phyloP scores from a whole-genome alignment of 2,888 invertebrate species.

The Aspidapion aeneum region DNA sequence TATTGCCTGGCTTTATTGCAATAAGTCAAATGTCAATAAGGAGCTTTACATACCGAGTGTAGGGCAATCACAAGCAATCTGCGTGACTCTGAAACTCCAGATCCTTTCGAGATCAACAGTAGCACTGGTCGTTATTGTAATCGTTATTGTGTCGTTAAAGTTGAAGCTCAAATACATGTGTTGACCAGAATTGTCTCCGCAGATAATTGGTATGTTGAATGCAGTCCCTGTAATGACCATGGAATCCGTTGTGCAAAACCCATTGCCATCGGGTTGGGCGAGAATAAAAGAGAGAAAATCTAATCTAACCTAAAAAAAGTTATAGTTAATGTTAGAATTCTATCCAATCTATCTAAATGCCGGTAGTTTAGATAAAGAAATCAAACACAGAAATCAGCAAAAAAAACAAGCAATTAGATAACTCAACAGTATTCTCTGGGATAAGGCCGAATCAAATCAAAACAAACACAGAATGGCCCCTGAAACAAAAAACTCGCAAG shows the following conservation, averaged over 20 bases:
- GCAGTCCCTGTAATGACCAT: conserved; percentile 68
- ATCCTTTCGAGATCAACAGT: conserved; percentile 59
- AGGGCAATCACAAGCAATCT: conserved; percentile 69
- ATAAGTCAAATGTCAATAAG: no score
- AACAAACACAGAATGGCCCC: no score
- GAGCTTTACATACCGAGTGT: conserved; percentile 56
- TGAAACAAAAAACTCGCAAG: no score
- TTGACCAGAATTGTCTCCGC: conserved; percentile 79
- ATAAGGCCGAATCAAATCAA: no score
- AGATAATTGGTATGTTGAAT: conserved; percentile 68
- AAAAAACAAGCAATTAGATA: no score
- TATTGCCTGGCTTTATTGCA: no score
- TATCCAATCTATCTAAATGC: no score
- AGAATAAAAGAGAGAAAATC: conserved; percentile 72
- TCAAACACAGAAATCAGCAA: no score
- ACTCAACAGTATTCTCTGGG: no score
- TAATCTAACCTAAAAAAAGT: conserved; percentile 64
- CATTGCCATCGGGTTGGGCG: conserved; percentile 70
- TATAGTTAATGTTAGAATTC: no score
- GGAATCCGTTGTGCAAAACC: conserved; percentile 67
- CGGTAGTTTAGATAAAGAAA: no score
- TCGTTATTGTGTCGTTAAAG: conserved; percentile 61
- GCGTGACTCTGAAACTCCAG: conserved; percentile 73
- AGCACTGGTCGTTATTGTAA: conserved; percentile 62
- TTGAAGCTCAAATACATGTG: conserved; percentile 75